Conservation (phyloP, 2,888 invertebrate species). For the Xanthostigma xanthostigma region DNA sequence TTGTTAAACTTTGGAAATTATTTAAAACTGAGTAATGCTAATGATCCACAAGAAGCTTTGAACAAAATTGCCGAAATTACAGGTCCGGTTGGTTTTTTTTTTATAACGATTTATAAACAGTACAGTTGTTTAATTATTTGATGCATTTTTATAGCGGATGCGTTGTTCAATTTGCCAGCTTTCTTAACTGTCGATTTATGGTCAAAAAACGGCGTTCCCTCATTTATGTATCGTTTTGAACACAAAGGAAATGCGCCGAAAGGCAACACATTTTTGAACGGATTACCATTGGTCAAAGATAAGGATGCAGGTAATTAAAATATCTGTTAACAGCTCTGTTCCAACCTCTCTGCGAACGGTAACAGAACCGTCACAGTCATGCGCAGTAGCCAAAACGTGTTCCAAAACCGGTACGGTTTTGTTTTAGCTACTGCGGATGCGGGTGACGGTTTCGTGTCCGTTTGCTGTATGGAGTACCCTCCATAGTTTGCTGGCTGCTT, state of each 20-base stretch:
- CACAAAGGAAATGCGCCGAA: slow-evolving; percentile 45
- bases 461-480: too few relatives aligned
- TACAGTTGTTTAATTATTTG: background rate
- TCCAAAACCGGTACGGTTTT: too few relatives aligned
- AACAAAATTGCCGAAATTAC: slow-evolving; percentile 43
- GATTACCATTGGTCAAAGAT: slow-evolving; percentile 44
- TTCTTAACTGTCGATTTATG: slow-evolving; percentile 56
- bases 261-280: slow-evolving; percentile 48
- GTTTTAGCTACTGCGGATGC: too few relatives aligned
- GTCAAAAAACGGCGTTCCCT: slow-evolving; percentile 41
- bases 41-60: slow-evolving; percentile 29
- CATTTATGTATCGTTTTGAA: slow-evolving; percentile 63
- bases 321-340: background rate
- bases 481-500: too few relatives aligned
- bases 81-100: slow-evolving; percentile 23
- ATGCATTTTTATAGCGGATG: slow-evolving; percentile 38
- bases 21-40: slow-evolving; percentile 19
- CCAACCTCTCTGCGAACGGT: too few relatives aligned
- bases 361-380: too few relatives aligned
- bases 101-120: background rate
- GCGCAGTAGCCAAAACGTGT: too few relatives aligned
- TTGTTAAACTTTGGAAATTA: slow-evolving; percentile 21
- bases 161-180: slow-evolving; percentile 62
- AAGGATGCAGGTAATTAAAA: slow-evolving; percentile 14
- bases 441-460: too few relatives aligned